Evolutionary conservation across 2,888 invertebrate genomes (phyloP).

Genomic region (Craniophora ligustri): DNA sequence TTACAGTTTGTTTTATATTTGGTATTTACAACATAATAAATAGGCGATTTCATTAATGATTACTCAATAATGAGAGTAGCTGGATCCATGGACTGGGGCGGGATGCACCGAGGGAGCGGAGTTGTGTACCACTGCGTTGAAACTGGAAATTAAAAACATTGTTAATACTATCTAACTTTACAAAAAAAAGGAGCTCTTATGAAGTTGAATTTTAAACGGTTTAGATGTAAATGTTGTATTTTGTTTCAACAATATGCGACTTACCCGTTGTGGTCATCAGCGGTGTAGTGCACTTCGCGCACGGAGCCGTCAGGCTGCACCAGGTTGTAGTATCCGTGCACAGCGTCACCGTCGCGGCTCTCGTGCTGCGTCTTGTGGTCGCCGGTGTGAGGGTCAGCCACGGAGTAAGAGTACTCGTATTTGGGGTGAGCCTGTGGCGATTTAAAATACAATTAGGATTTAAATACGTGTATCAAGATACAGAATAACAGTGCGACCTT

Average conservation of each 20-base stretch:
- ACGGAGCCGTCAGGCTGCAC: constrained; percentile 85
- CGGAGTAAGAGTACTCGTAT: constrained; percentile 86
- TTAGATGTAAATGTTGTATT: no score
- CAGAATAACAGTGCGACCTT: no score
- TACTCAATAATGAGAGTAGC: constrained; percentile 65
- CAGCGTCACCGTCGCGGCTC: constrained; percentile 85
- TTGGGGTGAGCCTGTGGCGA: constrained; percentile 81
- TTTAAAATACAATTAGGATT: no score
- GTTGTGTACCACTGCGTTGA: constrained; percentile 85
- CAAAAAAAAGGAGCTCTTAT: no score
- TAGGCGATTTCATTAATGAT: constrained; percentile 7
- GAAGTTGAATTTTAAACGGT: no score
- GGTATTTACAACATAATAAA: constrained; percentile 1
- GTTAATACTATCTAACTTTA: no score
- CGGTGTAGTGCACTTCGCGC: constrained; percentile 84
- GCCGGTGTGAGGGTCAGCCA: constrained; percentile 87
- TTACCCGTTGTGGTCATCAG: constrained; percentile 67
- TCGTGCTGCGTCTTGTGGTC: constrained; percentile 88
- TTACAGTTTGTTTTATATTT: no score
- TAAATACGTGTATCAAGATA: no score
- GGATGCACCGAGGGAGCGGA: constrained; percentile 74
- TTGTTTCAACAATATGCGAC: no score
- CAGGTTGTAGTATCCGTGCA: constrained; percentile 88
- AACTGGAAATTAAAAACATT: constrained; percentile 67
- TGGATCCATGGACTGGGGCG: constrained; percentile 65